Evolutionary conservation across 2,113 vertebrate genomes (phyloP).

Genomic region (Saccopteryx bilineata): DNA sequence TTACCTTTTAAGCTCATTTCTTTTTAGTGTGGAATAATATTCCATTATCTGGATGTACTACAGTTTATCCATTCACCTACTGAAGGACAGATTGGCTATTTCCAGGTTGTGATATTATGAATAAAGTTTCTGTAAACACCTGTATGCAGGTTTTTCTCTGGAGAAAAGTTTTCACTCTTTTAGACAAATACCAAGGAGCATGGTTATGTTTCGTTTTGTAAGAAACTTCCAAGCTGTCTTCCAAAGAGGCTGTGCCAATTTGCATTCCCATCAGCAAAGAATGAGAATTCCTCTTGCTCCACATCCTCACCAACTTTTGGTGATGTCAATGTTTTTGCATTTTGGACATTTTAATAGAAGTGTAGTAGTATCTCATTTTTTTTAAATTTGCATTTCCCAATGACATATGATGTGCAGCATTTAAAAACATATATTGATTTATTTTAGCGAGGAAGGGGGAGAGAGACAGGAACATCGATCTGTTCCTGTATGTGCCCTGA

Average conservation of each 20-base stretch:
- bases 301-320: neutral
- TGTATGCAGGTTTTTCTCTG: neutral
- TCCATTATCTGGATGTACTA: constrained; percentile 13
- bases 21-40: constrained; percentile 11
- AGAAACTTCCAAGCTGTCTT: constrained; percentile 26
- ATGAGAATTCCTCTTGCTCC: neutral
- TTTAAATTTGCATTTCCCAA: constrained; percentile 34
- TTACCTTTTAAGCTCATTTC: neutral
- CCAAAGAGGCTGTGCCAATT: neutral
- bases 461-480: too few species aligned
- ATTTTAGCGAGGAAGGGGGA: too few species aligned
- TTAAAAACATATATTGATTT: neutral
- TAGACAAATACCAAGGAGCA: constrained; percentile 10
- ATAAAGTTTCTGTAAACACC: neutral
- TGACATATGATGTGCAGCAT: neutral
- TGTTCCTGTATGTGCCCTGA: too few species aligned
- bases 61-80: neutral
- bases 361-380: neutral
- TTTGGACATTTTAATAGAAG: neutral
- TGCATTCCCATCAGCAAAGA: neutral
- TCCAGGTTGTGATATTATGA: neutral
- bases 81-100: constrained; percentile 29
- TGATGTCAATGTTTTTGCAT: constrained; percentile 29
- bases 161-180: neutral
- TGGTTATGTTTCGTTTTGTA: neutral